These are phyloP conservation scores for Cyanistes caeruleus DNA, from an alignment of 2,113 vertebrate species.

Conservation along the genomic window DNA sequence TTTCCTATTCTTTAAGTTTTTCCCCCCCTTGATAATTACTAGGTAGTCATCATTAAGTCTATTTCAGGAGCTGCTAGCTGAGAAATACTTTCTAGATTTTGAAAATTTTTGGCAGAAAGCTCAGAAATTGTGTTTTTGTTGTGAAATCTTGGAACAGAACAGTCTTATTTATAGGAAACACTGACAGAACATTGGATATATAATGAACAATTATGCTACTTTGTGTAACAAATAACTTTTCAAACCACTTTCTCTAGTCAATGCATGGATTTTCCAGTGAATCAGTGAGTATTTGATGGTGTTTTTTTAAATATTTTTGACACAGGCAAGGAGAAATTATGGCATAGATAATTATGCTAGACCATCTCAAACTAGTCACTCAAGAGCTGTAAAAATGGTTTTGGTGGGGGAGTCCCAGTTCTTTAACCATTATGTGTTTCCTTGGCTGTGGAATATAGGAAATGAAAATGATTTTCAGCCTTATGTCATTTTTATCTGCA, in stretches of 20 bases:
- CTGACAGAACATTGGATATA: not conserved
- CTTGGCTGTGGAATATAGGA: not conserved
- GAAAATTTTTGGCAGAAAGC: not conserved
- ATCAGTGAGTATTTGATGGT: not conserved
- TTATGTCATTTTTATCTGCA: not conserved
- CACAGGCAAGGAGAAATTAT: not conserved
- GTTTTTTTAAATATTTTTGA: not conserved
- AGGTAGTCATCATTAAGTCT: not conserved
- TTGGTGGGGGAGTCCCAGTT: not conserved
- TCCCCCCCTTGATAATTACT: not conserved
- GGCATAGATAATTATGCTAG: not conserved
- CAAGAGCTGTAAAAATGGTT: not conserved
- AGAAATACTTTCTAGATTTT: not conserved
- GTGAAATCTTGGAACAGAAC: slow-evolving; percentile 33
- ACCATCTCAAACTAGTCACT: not conserved
- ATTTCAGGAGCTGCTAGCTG: not conserved
- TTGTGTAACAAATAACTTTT: not conserved
- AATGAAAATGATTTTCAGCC: not conserved
- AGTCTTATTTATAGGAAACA: slow-evolving; percentile 41
- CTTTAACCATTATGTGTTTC: not conserved
- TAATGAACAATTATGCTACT: not conserved
- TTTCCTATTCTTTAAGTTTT: not conserved
- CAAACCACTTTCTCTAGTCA: not conserved
- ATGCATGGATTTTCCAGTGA: not conserved
- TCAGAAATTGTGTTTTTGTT: not conserved